phyloP scores from a whole-genome alignment of 2,113 vertebrate species.

The Haemorhous mexicanus region DNA sequence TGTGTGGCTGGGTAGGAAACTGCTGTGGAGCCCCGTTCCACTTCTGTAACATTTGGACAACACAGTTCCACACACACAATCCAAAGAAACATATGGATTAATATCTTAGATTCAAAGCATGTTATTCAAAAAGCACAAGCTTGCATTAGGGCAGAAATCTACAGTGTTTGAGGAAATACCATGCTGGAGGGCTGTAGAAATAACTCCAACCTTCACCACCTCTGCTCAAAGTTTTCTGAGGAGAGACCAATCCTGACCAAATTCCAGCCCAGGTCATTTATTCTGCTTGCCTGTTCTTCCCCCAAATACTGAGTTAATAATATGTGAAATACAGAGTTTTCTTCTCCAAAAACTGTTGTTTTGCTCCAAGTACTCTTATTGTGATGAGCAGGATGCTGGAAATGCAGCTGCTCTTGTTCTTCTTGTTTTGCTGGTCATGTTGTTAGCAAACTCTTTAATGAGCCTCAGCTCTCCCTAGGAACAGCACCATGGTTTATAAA shows the following conservation, averaged over 20 bases:
- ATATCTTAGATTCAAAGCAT: background rate
- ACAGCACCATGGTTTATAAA: constrained; percentile 29
- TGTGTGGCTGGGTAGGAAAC: background rate
- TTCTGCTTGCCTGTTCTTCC: background rate
- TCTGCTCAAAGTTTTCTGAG: background rate
- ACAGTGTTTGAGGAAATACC: background rate
- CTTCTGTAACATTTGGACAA: background rate
- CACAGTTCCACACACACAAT: background rate
- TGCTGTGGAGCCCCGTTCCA: background rate
- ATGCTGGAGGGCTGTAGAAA: background rate
- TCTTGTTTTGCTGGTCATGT: constrained; percentile 25
- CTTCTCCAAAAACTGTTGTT: background rate
- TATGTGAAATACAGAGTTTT: background rate
- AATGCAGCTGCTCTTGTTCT: background rate
- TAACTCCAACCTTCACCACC: background rate
- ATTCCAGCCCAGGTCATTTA: background rate
- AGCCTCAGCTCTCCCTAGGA: constrained; percentile 8
- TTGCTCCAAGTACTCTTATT: background rate
- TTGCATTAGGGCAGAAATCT: background rate
- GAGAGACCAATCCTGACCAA: background rate
- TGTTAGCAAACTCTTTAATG: constrained; percentile 22
- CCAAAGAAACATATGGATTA: background rate
- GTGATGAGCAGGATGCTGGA: background rate
- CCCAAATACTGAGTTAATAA: background rate
- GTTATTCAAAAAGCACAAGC: background rate